Evolutionary conservation across 2,888 invertebrate species (phyloP), one percentile per base, ranked within the genome.

Genomic region (Agonopterix heracliana): DNA sequence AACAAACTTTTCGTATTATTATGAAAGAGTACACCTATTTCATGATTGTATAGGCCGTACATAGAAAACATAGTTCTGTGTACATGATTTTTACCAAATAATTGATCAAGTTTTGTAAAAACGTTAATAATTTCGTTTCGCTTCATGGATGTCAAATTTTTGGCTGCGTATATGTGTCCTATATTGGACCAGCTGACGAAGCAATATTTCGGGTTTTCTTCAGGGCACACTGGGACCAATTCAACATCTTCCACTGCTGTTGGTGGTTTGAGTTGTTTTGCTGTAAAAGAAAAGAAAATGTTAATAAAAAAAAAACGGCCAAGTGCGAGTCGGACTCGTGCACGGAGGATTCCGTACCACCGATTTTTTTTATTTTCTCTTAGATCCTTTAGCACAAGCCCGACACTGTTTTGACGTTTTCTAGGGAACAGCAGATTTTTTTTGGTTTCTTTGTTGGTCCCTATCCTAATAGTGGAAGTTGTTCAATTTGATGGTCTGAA

Each of bases 91-190:
- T 90, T 90, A 41, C 95, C 95, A 70, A 95, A 95, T 34, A 93
- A 74, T 58, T 90, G 87, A 66, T 95, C 94, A 63, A 95, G 83
- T 57, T 92, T 91, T 10, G 92, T 85, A 40, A 96, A 89, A 0
- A 93, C 91, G 55, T 93, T 92, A 50, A 92, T 86, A 1, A 94
- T 92, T 68, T 95, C 95, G 60, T 93, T 91, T 26, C 80, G 78
- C 56, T 93, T 88, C 57, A 92, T 78, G 2, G 78, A 56, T 0
- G 91, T 82, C 3, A 90, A 68, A 52, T 92, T 90, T 44, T 89
- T 87, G 43, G 90, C 81, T 0, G 91, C 89, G 85, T 94, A 91
- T 0, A 94, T 78, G 73, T 94, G 91, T n/a, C 92, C 94, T 41
- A 90, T 81, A 34, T 91, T 88, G 0, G 92, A 91, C 94, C 92